Evolutionary conservation across 1,140 invertebrate species (phyloP).

Genomic region (Kradibia gibbosae): DNA sequence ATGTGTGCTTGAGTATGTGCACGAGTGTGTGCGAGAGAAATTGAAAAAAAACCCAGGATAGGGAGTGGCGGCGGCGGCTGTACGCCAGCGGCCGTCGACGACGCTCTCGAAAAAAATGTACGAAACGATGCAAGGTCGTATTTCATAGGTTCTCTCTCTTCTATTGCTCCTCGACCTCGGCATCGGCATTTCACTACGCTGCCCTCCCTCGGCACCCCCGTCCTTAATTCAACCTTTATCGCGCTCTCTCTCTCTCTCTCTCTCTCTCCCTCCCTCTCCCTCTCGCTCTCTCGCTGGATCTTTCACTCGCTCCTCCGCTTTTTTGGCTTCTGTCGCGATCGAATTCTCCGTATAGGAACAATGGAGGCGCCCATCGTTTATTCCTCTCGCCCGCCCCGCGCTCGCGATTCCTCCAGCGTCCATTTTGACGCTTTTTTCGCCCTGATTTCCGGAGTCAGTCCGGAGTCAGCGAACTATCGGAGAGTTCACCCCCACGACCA

Average conservation of each 20-base stretch:
- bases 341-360: slow-evolving; percentile 41
- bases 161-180: background rate
- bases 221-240: too few species aligned
- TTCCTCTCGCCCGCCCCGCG: background rate
- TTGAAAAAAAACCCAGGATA: slow-evolving; percentile 25
- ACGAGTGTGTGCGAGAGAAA: slow-evolving; percentile 24
- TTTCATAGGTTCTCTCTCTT: slow-evolving; percentile 53
- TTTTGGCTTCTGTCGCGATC: slow-evolving; percentile 40
- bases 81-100: background rate
- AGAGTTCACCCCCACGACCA: background rate
- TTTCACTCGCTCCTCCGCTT: background rate
- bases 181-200: background rate
- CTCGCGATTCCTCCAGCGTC: background rate
- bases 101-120: slow-evolving; percentile 53
- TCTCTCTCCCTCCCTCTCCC: background rate
- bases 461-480: slow-evolving; percentile 5
- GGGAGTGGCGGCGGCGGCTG: slow-evolving; percentile 11
- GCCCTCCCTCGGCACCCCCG: background rate
- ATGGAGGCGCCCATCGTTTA: slow-evolving; percentile 26
- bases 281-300: background rate
- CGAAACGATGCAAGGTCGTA: slow-evolving; percentile 60
- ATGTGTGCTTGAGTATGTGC: slow-evolving; percentile 23
- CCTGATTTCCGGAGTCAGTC: slow-evolving; percentile 13
- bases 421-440: slow-evolving; percentile 27
- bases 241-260: background rate